These are phyloP conservation scores for Drosophila vallismaia DNA, from an alignment of 2,888 invertebrate genomes.

Conservation along the genomic window DNA sequence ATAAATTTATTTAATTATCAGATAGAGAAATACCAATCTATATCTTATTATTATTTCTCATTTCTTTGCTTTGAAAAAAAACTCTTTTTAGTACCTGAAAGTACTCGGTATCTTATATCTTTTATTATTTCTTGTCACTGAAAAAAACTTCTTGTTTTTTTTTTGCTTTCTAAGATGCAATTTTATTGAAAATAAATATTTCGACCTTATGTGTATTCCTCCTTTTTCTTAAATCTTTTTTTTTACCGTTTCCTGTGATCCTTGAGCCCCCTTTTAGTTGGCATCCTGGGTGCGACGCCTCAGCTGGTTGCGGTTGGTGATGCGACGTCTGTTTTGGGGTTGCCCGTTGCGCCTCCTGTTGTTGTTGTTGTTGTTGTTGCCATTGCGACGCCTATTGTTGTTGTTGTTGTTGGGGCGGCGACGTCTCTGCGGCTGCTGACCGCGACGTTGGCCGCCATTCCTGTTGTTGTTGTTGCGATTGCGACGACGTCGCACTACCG, in stretches of 20 bases:
- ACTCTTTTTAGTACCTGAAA: not conserved
- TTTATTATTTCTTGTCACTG: not conserved
- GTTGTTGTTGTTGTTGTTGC: constrained; percentile 24
- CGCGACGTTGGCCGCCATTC: constrained; percentile 17
- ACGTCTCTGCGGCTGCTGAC: constrained; percentile 36
- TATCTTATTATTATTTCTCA: too few species aligned
- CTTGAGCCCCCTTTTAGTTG: constrained; percentile 16
- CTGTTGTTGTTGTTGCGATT: constrained; percentile 30
- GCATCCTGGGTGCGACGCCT: constrained; percentile 32
- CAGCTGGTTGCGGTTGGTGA: constrained; percentile 25
- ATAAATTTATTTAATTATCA: too few species aligned
- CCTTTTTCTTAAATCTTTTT: not conserved
- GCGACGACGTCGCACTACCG: constrained; percentile 15
- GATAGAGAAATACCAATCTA: too few species aligned
- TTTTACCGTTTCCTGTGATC: not conserved
- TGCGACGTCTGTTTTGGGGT: constrained; percentile 48
- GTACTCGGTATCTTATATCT: not conserved
- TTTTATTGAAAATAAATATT: not conserved
- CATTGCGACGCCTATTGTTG: constrained; percentile 25
- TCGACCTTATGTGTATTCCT: not conserved
- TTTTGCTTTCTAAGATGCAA: constrained; percentile 1
- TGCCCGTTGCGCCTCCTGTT: constrained; percentile 4
- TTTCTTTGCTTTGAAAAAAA: too few species aligned
- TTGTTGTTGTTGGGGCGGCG: constrained; percentile 52
- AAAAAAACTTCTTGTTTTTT: not conserved